Evolutionary conservation across 2,113 vertebrate species (phyloP), one percentile per base, ranked within the genome.

Genomic region (Onychostruthus taczanowskii): DNA sequence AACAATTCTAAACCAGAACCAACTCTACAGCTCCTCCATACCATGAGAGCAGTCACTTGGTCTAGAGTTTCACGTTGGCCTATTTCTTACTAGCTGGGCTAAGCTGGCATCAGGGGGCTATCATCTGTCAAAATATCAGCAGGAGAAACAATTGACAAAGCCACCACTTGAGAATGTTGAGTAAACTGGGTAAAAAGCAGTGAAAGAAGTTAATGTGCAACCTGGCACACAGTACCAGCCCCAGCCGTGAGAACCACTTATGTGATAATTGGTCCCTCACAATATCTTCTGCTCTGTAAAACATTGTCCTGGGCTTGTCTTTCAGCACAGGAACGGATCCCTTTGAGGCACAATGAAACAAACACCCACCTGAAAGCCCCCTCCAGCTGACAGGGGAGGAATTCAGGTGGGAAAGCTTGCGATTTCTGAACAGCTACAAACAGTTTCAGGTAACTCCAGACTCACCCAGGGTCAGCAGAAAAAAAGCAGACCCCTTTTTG

Each of bases 161-260:
- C 98, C 96, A 97, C 94, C 98, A 96, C 97, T 98, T 98, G 98
- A 98, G 98, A 98, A 98, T 91, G 94, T 87, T 89, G 97, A 98
- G 97, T 93, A 97, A 98, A 97, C 95, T 86, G 92, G 97, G 75
- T 95, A 98, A 96, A 96, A 96, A 94, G 95, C 96, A 92, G 90
- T 98, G 98, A 98, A 98, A 98, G 98, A 98, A 97, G 97, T 97
- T 98, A 98, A 98, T 98, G 98, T 97, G 97, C 53, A 89, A 97
- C 96, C 98, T 98, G 98, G 98, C 98, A 98, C 97, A 94, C 89
- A 96, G 70, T 89, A 97, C 97, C 97, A 97, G 95, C 63, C 93
- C 91, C 95, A 98, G 98, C 97, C 97, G 97, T 98, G 98, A 98
- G 98, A 99, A 98, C 98, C 98, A 97, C 97, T 98, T 98, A 96